Evolutionary conservation across 2,797 vertebrate species (phyloP).

Genomic region (Leontopithecus rosalia): DNA sequence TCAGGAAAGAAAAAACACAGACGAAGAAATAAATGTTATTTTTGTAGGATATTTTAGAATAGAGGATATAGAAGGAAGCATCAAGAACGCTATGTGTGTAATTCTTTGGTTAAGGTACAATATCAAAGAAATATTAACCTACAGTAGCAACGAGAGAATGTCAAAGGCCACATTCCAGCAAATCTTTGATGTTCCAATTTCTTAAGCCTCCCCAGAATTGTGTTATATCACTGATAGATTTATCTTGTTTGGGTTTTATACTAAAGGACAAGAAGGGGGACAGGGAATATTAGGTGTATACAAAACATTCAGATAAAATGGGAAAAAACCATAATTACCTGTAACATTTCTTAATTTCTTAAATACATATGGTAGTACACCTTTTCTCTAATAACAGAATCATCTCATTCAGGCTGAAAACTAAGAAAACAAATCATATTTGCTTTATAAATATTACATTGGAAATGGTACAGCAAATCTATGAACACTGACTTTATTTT

Average conservation of each 20-base stretch:
- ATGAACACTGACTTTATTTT: background rate
- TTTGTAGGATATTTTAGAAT: background rate
- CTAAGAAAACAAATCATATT: background rate
- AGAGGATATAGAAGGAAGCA: accelerated
- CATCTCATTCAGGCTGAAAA: background rate
- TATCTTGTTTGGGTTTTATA: background rate
- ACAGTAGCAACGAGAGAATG: background rate
- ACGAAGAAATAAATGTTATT: background rate
- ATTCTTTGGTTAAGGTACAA: background rate
- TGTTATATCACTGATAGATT: background rate
- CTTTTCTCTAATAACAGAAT: background rate
- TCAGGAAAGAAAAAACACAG: background rate
- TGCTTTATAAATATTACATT: background rate
- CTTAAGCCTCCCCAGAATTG: background rate
- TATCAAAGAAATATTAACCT: background rate
- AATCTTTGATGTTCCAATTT: background rate
- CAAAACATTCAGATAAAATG: background rate
- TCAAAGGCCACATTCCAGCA: background rate
- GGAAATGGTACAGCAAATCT: background rate
- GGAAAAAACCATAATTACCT: background rate
- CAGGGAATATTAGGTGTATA: background rate
- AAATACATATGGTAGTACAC: background rate
- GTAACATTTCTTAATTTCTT: background rate
- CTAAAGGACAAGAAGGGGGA: background rate
- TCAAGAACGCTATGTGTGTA: background rate